Base-by-base conservation (phyloP, 2,113 vertebrate species). In the Chaenogobius annularis region DNA sequence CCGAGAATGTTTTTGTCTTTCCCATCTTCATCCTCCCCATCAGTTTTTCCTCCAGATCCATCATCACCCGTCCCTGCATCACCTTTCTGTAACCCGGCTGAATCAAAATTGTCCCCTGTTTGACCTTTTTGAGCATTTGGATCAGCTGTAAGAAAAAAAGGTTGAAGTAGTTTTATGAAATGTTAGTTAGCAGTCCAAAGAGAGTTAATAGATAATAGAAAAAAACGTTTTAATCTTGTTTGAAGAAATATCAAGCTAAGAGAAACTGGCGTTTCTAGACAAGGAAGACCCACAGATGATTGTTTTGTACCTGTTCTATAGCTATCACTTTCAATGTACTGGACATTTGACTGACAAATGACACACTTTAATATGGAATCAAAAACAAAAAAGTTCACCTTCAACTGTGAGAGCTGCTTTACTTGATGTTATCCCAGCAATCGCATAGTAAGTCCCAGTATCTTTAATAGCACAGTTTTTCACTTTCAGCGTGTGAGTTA, bases 341-440 rank as follows among this genome's bases (percentile, higher is more conserved):
- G 37, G 37, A 7, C 8, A 40, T 40, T 40, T 40, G 37, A 31
- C 26, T 40, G 37, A 31, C 26, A 31, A 31, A 31, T 31, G 1
- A 31, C 26, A 31, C 26, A 31, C 26, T 31, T 31, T 31, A 31
- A 31, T 31, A 1, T 31, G 26, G 26, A 31, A 31, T 31, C 4
- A 31, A 31, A 40, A 40, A 3, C n/a, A 35, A 35, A 40, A 40
- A 3, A 40, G 5, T 1, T 40, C 8, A 97, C 96, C 85, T 89
- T 94, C 90, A 12, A 97, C 93, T n/a, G 81, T 62, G 5, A 98
- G 93, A 79, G 92, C 94, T 43, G 96, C 95, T 0, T 89, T 94
- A 68, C 94, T 95, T 43, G 87, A 80, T 0, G 90, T 85, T 43
- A 93, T 83, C 0, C 96, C 95, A 0, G 83, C 91, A n/a, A 91